Percentiles rank a stretch among this genome's conserved stretches.
Conservation (phyloP, 2,113 vertebrate genomes). For the Thalassarche chlororhynchos region DNA sequence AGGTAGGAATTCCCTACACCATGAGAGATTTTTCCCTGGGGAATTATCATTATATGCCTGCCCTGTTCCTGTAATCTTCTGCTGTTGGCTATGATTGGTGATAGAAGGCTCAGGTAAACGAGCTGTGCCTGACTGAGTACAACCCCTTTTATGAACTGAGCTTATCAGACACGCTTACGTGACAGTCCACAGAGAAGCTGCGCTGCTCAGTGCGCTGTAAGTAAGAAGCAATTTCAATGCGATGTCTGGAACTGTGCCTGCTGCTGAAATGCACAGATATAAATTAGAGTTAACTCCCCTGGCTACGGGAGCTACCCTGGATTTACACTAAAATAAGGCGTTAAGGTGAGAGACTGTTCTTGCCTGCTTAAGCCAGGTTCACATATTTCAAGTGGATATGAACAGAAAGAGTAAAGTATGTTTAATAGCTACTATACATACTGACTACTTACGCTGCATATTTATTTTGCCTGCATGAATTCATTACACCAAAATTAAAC, state of each 20-base stretch:
- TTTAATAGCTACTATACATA: not conserved
- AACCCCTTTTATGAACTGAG: not conserved
- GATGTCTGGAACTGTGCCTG: not conserved
- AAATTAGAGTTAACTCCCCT: not conserved
- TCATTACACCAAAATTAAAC: constrained; percentile 37
- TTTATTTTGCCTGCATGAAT: constrained; percentile 30
- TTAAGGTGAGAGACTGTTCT: not conserved
- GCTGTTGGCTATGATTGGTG: not conserved
- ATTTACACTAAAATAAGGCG: not conserved
- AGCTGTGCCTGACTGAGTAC: not conserved
- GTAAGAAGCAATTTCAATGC: not conserved
- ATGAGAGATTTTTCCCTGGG: not conserved
- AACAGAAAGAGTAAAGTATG: not conserved
- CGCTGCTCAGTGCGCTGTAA: not conserved
- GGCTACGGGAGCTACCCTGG: not conserved
- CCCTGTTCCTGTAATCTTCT: not conserved
- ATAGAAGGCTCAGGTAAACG: not conserved
- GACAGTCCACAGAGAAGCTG: not conserved
- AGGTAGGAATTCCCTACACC: not conserved
- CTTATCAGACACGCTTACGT: not conserved
- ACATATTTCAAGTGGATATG: not conserved
- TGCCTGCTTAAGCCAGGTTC: not conserved
- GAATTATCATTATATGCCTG: not conserved
- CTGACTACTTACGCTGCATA: not conserved
- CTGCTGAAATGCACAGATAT: not conserved